Evolutionary conservation across 2,797 vertebrate species (phyloP).

Genomic region (Meriones psammophilus): DNA sequence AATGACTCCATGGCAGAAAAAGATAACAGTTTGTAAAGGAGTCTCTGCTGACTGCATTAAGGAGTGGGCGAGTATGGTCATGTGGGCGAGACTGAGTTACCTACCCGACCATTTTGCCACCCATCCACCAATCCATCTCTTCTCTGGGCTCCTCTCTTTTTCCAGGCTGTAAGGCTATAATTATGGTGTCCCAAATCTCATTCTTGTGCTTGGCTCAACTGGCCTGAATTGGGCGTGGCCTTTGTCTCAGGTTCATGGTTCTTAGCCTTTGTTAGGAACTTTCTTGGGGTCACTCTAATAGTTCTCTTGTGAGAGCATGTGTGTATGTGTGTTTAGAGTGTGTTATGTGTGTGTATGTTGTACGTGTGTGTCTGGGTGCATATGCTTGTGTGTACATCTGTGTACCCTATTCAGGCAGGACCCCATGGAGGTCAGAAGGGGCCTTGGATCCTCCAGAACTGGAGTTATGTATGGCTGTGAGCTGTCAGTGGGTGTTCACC

Average conservation of each 20-base stretch:
- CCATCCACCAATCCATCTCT: neutral
- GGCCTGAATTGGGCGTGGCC: neutral
- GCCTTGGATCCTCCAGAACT: neutral
- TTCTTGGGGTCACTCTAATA: neutral
- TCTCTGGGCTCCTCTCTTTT: neutral
- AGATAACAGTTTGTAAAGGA: neutral
- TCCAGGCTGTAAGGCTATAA: neutral
- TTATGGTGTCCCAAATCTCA: neutral
- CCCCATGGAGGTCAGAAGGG: neutral
- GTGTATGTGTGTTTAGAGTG: neutral
- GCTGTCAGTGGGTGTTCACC: neutral
- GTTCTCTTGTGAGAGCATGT: neutral
- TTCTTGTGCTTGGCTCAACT: neutral
- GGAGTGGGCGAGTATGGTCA: neutral
- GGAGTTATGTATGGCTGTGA: neutral
- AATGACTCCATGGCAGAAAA: neutral
- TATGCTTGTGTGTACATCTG: neutral
- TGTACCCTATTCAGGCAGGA: neutral
- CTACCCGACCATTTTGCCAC: too few species aligned
- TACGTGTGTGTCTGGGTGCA: neutral
- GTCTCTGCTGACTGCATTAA: neutral
- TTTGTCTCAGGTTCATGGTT: neutral
- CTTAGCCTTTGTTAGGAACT: constrained; percentile 35
- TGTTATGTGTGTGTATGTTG: neutral
- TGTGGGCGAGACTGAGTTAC: neutral